Base-by-base conservation (phyloP, 2,888 invertebrate genomes). In the Caenorhabditis wallacei region DNA sequence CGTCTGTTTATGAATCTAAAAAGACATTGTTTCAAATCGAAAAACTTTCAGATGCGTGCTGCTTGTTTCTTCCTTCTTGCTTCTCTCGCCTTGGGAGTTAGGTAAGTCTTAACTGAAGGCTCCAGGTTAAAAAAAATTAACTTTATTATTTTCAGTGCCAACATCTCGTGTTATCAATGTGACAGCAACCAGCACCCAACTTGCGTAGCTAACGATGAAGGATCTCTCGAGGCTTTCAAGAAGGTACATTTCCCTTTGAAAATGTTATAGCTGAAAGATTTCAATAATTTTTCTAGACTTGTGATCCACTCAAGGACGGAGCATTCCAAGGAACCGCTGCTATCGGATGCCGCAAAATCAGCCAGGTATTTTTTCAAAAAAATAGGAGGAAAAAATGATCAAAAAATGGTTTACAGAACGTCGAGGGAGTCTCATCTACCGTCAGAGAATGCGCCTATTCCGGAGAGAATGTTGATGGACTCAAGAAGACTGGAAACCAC, bases 371-470 rank as follows among this genome's bases (percentile, higher is more conserved):
- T n/a, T n/a, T n/a, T n/a, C n/a, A n/a, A n/a, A n/a, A n/a, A n/a
- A n/a, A n/a, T n/a, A n/a, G n/a, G n/a, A n/a, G n/a, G n/a, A n/a
- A n/a, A n/a, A n/a, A n/a, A n/a, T n/a, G n/a, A n/a, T n/a, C n/a
- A n/a, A n/a, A n/a, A n/a, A n/a, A n/a, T n/a, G n/a, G 2, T 8
- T 74, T 81, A 57, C 56, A 89, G 88, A 85, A 70, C 66, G 84
- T 91, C 13, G 88, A 85, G 30, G 89, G 87, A 18, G 85, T 86
- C 48, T n/a, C 51, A 2, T 64, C 75, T 2, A 69, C 57, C 13
- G 83, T 89, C 56, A 84, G 91, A 57, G 91, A 91, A 66, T 91
- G 90, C 64, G 90, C 90, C 43, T 91, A 91, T 74, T 87, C 90
- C n/a, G 90, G 89, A 68, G 84, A 81, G n/a, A 69, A 84, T 1